These are phyloP conservation scores for Phengaris alcon DNA, from an alignment of 2,888 invertebrate genomes.

Conservation along the genomic window DNA sequence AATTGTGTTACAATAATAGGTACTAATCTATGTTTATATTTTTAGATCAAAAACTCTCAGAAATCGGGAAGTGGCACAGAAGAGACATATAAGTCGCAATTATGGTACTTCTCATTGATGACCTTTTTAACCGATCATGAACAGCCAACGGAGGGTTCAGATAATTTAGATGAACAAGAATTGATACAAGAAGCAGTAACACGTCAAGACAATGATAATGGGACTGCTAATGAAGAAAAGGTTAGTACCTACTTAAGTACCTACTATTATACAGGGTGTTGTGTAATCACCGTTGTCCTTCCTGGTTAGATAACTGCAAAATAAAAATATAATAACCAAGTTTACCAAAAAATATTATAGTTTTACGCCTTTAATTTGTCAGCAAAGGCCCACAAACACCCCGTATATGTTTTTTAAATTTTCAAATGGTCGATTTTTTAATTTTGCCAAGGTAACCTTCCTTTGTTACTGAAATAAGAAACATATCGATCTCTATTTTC, in stretches of 20 bases:
- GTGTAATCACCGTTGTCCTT: slow-evolving; percentile 7
- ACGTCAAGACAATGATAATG: slow-evolving; percentile 17
- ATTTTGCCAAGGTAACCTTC: slow-evolving; percentile 7
- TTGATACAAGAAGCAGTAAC: slow-evolving; percentile 24
- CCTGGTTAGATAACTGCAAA: slow-evolving; percentile 2
- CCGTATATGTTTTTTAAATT: slow-evolving; percentile 6
- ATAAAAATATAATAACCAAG: slow-evolving; percentile 2
- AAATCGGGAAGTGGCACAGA: slow-evolving; percentile 7
- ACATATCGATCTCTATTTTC: slow-evolving; percentile 25
- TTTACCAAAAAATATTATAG: slow-evolving; percentile 1
- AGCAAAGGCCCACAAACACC: slow-evolving; percentile 7
- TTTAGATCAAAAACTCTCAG: slow-evolving; percentile 13
- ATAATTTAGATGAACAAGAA: slow-evolving; percentile 26
- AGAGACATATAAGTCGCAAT: slow-evolving; percentile 7
- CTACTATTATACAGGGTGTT: not conserved
- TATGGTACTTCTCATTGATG: not conserved
- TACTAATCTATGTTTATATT: slow-evolving; percentile 19
- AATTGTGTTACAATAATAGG: slow-evolving; percentile 7
- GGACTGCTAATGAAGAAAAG: slow-evolving; percentile 2
- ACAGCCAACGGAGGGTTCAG: slow-evolving; percentile 20
- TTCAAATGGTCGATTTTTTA: slow-evolving; percentile 2
- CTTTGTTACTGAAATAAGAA: slow-evolving; percentile 13
- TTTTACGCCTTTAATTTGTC: slow-evolving; percentile 4
- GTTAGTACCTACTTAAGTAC: not conserved
- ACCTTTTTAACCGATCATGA: slow-evolving; percentile 8